These are phyloP conservation scores for Macrobrachium nipponense DNA, from an alignment of 1,140 invertebrate species.

Conservation along the genomic window DNA sequence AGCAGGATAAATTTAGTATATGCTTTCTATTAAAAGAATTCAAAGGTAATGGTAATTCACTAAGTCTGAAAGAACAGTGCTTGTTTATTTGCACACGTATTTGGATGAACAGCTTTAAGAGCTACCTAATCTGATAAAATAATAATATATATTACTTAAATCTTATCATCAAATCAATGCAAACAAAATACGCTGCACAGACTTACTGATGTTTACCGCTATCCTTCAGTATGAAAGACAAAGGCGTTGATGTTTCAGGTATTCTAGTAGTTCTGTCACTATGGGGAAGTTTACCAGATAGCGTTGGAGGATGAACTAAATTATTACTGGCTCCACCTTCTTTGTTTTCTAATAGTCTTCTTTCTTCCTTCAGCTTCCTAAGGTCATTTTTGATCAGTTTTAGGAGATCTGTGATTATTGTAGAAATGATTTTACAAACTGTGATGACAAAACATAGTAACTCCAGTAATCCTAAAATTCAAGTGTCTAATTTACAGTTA, in stretches of 20 bases:
- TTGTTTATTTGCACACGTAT: too few relatives aligned
- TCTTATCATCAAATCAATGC: not conserved
- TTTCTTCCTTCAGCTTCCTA: slow-evolving; percentile 30
- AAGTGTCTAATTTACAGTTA: too few relatives aligned
- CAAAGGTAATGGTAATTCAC: too few relatives aligned
- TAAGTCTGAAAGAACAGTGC: too few relatives aligned
- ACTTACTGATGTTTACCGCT: not conserved
- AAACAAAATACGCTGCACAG: not conserved
- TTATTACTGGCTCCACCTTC: not conserved
- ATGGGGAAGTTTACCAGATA: not conserved
- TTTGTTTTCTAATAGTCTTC: not conserved
- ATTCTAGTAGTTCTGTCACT: not conserved
- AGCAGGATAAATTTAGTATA: not conserved
- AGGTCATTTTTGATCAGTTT: slow-evolving; percentile 50
- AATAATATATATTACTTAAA: not conserved
- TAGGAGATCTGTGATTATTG: slow-evolving; percentile 23
- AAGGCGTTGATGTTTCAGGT: slow-evolving; percentile 1
- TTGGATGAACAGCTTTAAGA: not conserved
- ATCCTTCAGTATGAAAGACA: not conserved
- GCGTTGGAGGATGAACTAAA: not conserved
- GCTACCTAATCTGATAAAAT: not conserved
- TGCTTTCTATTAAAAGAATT: not conserved
- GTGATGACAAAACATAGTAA: not conserved
- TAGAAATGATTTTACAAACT: not conserved
- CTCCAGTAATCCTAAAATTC: too few relatives aligned